Conservation (phyloP, 1,140 invertebrate species). For the Zaprionus capensis region DNA sequence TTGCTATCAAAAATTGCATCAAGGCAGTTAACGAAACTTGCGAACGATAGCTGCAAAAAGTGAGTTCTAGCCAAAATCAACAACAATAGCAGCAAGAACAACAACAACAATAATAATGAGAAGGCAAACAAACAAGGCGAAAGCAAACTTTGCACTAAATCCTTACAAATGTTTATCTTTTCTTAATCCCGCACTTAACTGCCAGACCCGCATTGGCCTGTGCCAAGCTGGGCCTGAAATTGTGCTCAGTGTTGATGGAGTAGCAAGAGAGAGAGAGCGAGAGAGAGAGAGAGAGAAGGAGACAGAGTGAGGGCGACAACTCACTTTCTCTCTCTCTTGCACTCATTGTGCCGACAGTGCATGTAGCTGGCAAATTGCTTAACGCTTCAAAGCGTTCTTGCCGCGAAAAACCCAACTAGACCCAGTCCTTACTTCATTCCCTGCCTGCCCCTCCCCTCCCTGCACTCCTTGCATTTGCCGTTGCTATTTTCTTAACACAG, state of each 20-base stretch:
- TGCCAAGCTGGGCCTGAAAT: conserved; percentile 39
- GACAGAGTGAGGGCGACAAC: neutral
- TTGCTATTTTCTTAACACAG: conserved; percentile 77
- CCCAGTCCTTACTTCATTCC: no score
- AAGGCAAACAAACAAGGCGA: conserved; percentile 71
- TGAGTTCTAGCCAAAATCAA: conserved; percentile 31
- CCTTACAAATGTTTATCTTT: conserved; percentile 84
- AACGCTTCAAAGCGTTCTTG: conserved; percentile 63
- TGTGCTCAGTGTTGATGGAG: conserved; percentile 3
- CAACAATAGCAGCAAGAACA: conserved; percentile 29
- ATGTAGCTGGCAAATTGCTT: conserved; percentile 82
- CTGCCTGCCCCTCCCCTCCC: neutral
- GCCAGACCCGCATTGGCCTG: conserved; percentile 72
- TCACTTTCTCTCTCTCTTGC: neutral
- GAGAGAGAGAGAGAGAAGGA: neutral
- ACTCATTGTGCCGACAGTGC: conserved; percentile 33
- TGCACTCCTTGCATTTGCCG: conserved; percentile 14
- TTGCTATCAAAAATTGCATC: conserved; percentile 9
- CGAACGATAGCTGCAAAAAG: conserved; percentile 25
- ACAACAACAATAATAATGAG: conserved; percentile 68
- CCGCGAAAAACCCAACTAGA: conserved; percentile 18
- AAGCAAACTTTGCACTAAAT: conserved; percentile 82
- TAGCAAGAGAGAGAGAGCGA: neutral
- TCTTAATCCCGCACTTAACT: conserved; percentile 84
- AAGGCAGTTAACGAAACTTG: conserved; percentile 17